A percentile compares a stretch with the other conserved stretches of the same genome.
phyloP scores from a whole-genome alignment of 2,797 vertebrate species.

The Artibeus jamaicensis region DNA sequence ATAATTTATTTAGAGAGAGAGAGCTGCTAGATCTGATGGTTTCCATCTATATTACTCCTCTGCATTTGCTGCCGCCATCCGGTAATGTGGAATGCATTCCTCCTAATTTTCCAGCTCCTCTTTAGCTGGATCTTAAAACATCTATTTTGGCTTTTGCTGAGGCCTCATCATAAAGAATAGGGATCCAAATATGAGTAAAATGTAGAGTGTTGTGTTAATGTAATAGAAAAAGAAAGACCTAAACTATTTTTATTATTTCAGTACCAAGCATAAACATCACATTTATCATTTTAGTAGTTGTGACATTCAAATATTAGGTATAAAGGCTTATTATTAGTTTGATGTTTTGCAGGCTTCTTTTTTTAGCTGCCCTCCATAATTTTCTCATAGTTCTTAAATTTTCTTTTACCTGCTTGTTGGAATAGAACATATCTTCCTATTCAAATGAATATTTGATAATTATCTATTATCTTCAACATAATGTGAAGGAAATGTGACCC shows the following conservation, averaged over 20 bases:
- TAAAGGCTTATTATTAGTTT: not conserved
- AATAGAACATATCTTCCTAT: not conserved
- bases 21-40: not conserved
- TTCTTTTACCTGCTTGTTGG: not conserved
- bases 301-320: not conserved
- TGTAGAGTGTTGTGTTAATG: not conserved
- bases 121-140: not conserved
- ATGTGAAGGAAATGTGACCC: not conserved
- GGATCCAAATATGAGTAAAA: not conserved
- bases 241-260: not conserved
- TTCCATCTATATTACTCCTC: not conserved
- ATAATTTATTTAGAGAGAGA: not conserved
- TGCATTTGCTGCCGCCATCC: not conserved
- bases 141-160: not conserved
- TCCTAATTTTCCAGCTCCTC: not conserved
- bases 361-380: not conserved
- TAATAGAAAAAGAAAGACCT: not conserved
- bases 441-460: constrained; percentile 16
- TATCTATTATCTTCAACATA: not conserved
- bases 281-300: not conserved
- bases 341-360: not conserved
- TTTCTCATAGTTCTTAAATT: not conserved
- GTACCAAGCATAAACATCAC: not conserved
- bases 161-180: not conserved
- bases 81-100: not conserved